phyloP scores from a whole-genome alignment of 2,113 vertebrate genomes.

The Chaetura pelagica region DNA sequence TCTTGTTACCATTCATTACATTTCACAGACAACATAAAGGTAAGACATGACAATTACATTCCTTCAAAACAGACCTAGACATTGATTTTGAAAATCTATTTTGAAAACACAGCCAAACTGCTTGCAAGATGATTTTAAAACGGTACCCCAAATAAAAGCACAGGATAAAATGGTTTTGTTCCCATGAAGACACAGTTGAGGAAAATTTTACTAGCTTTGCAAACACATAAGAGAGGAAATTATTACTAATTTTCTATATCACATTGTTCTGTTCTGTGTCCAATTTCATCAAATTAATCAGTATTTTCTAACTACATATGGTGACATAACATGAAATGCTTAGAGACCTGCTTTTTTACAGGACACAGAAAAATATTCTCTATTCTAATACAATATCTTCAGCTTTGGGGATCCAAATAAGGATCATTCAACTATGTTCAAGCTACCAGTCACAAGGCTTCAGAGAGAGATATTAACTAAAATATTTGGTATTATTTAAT shows the following conservation, averaged over 20 bases:
- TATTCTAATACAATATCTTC: not conserved
- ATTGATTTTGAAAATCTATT: not conserved
- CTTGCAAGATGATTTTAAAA: slow-evolving; percentile 2
- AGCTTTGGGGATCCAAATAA: not conserved
- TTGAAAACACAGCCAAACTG: not conserved
- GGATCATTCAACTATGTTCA: not conserved
- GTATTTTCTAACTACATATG: not conserved
- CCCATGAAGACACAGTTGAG: not conserved
- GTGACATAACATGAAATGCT: not conserved
- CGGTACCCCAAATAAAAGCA: not conserved
- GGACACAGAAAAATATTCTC: not conserved
- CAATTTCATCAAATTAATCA: not conserved
- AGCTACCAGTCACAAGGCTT: not conserved
- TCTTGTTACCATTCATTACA: slow-evolving; percentile 6
- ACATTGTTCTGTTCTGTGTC: not conserved
- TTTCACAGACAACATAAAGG: not conserved
- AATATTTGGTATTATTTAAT: not conserved
- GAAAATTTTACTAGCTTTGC: not conserved
- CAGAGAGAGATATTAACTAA: not conserved
- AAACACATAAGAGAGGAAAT: not conserved
- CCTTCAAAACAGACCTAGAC: not conserved
- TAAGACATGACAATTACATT: not conserved
- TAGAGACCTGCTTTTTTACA: not conserved
- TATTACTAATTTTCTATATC: not conserved
- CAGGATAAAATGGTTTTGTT: not conserved